Percentiles rank a stretch among this genome's conserved stretches.
phyloP scores from a whole-genome alignment of 1,140 invertebrate species.

The Leptinotarsa defecta region DNA sequence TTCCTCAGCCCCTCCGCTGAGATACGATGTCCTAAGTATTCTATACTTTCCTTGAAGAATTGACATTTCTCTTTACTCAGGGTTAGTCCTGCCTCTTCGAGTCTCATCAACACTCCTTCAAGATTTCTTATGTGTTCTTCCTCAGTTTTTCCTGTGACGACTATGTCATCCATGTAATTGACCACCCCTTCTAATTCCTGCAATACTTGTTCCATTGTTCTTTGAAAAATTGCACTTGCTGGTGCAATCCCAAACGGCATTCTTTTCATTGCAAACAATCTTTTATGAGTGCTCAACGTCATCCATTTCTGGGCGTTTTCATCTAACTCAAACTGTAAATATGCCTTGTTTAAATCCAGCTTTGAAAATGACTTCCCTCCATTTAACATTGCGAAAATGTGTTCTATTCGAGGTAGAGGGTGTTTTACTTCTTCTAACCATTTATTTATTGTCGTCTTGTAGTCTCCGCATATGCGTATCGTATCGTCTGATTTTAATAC shows the following conservation, averaged over 20 bases:
- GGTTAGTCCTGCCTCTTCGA: constrained; percentile 35
- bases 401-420: constrained; percentile 35
- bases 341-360: not conserved
- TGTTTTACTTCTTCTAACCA: constrained; percentile 33
- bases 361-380: constrained; percentile 28
- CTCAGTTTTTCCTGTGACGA: constrained; percentile 35
- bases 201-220: not conserved
- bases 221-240: not conserved
- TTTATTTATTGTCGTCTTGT: constrained; percentile 38
- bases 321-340: not conserved
- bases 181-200: not conserved
- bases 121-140: constrained; percentile 35
- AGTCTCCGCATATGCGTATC: constrained; percentile 55
- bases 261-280: not conserved
- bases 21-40: constrained; percentile 38
- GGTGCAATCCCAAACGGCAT: not conserved
- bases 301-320: not conserved
- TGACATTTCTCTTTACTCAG: constrained; percentile 36
- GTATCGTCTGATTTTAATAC: constrained; percentile 36
- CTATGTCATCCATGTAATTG: constrained; percentile 35
- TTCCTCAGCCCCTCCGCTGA: constrained; percentile 43
- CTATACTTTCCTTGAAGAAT: constrained; percentile 28
- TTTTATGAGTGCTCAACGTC: not conserved
- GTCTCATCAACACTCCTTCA: constrained; percentile 33
- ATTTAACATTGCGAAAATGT: constrained; percentile 33